phyloP scores from a whole-genome alignment of 2,113 vertebrate species.

The Microcebus jonahi region DNA sequence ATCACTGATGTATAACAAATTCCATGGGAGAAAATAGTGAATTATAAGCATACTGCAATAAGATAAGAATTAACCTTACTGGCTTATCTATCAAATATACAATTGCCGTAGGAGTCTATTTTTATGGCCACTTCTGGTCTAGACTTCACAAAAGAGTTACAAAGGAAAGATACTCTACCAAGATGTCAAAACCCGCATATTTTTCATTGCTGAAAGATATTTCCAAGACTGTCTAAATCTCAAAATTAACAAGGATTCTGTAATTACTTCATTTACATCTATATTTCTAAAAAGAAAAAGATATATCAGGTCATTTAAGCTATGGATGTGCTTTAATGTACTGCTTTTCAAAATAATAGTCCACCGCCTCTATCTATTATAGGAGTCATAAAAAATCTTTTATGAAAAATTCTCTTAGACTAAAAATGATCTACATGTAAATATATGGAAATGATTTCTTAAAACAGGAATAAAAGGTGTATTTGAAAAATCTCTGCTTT shows the following conservation, averaged over 20 bases:
- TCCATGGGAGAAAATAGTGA: neutral
- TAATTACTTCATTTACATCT: neutral
- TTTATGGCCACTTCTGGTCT: neutral
- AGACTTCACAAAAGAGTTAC: neutral
- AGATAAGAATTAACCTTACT: neutral
- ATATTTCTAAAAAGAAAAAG: neutral
- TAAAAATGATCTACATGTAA: slow-evolving; percentile 56
- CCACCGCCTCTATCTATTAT: neutral
- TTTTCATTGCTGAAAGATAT: slow-evolving; percentile 10
- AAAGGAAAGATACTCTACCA: neutral
- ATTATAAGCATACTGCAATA: neutral
- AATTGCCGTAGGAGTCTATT: neutral
- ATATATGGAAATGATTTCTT: slow-evolving; percentile 64
- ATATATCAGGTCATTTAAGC: neutral
- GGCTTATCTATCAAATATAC: neutral
- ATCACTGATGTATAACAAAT: neutral
- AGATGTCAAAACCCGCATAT: neutral
- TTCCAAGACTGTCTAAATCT: neutral
- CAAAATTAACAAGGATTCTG: slow-evolving; percentile 4
- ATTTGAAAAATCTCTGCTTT: slow-evolving; percentile 61
- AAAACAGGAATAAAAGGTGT: slow-evolving; percentile 60
- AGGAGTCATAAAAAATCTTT: slow-evolving; percentile 11
- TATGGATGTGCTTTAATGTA: slow-evolving; percentile 1
- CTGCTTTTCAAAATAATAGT: slow-evolving; percentile 20
- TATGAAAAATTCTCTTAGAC: slow-evolving; percentile 31